Conservation (phyloP, 2,113 vertebrate genomes). For the Cacatua alba region DNA sequence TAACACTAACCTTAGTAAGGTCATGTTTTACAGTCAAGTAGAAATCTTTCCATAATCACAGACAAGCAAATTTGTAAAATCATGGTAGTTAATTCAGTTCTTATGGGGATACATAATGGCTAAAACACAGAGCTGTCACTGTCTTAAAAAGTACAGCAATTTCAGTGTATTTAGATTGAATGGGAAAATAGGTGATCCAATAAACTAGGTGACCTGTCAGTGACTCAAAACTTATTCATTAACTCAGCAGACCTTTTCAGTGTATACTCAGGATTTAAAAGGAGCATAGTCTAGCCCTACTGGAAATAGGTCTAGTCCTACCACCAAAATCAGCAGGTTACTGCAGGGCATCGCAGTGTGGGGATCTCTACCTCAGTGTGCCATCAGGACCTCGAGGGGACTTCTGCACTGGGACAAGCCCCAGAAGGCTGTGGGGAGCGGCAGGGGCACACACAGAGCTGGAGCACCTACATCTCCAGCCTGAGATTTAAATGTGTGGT, state of each 20-base stretch:
- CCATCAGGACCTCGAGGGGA: neutral
- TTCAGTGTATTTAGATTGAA: neutral
- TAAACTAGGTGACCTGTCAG: neutral
- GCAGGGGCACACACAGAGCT: neutral
- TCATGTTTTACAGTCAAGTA: neutral
- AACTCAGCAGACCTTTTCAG: neutral
- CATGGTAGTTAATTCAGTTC: neutral
- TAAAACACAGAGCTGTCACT: neutral
- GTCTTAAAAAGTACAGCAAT: neutral
- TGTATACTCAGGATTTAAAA: rapidly evolving
- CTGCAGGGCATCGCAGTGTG: neutral
- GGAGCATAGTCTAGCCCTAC: neutral
- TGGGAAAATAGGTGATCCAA: neutral
- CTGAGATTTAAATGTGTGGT: neutral
- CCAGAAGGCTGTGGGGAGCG: rapidly evolving
- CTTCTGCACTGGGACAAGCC: neutral
- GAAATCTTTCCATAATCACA: neutral
- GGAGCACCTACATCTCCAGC: neutral
- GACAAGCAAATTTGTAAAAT: neutral
- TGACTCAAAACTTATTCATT: neutral
- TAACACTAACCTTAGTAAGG: neutral
- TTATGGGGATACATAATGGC: neutral
- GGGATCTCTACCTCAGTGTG: neutral
- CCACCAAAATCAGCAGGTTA: neutral
- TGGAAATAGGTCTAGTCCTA: neutral